Conservation (phyloP, 2,113 vertebrate genomes). For the Strix uralensis region DNA sequence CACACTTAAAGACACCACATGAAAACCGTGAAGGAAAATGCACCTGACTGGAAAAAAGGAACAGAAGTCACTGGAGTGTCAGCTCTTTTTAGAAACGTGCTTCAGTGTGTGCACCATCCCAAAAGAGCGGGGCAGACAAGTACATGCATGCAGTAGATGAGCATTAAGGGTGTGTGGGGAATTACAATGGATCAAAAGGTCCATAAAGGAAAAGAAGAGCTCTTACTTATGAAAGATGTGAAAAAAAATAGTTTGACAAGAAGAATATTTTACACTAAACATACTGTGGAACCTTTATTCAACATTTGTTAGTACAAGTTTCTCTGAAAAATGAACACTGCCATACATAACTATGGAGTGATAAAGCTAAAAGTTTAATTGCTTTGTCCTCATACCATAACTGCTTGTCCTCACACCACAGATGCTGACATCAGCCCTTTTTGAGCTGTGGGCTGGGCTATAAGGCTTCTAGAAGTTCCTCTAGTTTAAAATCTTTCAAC, state of each 20-base stretch:
- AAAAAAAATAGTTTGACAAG: not conserved
- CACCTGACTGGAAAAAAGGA: not conserved
- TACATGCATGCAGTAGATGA: not conserved
- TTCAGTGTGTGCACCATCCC: not conserved
- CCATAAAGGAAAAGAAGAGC: not conserved
- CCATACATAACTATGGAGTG: not conserved
- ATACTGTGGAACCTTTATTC: not conserved
- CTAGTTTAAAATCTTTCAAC: not conserved
- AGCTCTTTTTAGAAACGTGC: not conserved
- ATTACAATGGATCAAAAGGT: not conserved
- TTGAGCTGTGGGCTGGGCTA: not conserved
- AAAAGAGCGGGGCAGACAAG: not conserved
- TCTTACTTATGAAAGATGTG: not conserved
- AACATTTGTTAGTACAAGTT: not conserved
- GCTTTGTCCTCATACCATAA: not conserved
- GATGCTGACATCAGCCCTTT: not conserved
- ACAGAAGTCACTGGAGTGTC: not conserved
- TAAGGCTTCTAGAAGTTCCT: not conserved
- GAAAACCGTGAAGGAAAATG: not conserved
- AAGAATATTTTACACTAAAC: not conserved
- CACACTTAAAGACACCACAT: not conserved
- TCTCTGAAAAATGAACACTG: not conserved
- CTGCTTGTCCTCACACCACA: not conserved
- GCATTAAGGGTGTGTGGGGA: not conserved
- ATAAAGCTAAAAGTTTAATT: not conserved